Conservation (phyloP, 2,888 invertebrate species). For the Toxonevra muliebris region DNA sequence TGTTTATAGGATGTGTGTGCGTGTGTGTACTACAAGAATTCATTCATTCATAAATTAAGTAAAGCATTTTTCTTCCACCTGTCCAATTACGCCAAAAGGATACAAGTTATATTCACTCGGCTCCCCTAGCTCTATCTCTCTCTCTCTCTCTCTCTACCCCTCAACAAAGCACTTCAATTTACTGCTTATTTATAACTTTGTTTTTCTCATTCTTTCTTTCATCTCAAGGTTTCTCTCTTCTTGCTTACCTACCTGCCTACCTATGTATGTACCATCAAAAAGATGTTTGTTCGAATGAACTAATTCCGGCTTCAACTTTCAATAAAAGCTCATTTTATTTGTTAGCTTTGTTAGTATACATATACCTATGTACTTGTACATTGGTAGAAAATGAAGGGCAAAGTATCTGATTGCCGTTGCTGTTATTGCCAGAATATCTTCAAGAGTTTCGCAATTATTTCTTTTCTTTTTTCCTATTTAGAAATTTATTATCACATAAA, state of each 20-base stretch:
- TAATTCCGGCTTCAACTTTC: conserved; percentile 26
- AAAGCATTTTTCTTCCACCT: conserved; percentile 13
- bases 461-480: too few relatives aligned
- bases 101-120: neutral
- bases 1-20: neutral
- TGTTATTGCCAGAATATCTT: too few relatives aligned
- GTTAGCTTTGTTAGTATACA: too few relatives aligned
- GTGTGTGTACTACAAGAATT: neutral
- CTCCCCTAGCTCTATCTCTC: conserved; percentile 39
- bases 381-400: too few relatives aligned
- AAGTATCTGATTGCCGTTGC: too few relatives aligned
- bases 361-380: too few relatives aligned
- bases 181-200: conserved; percentile 51
- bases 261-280: conserved; percentile 25
- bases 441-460: too few relatives aligned
- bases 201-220: conserved; percentile 17
- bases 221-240: neutral
- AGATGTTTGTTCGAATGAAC: conserved; percentile 51
- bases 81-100: conserved; percentile 22
- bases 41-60: conserved; percentile 12
- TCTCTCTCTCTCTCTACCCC: conserved; percentile 39
- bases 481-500: conserved; percentile 29
- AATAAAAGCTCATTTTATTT: too few relatives aligned
- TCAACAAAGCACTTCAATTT: conserved; percentile 52
- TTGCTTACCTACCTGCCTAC: neutral